Evolutionary conservation across 2,113 vertebrate genomes (phyloP), one percentile per base, ranked within the genome.

Genomic region (Anguilla rostrata): DNA sequence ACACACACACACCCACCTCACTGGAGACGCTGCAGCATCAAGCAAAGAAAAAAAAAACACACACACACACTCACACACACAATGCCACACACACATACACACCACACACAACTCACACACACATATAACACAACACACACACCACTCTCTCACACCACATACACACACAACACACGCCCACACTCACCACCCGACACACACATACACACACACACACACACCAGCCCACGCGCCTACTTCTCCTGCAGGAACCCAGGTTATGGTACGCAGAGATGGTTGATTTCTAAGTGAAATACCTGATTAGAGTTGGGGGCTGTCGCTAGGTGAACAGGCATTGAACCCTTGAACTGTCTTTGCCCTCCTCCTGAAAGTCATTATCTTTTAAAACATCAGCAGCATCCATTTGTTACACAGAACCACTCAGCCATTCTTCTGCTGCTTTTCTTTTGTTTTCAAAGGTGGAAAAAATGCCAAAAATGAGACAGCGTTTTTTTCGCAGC

Each of bases 281-380:
- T 82, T 53, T 56, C 46, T 9, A 3, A 29, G 5, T 15, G 14
- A 34, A 29, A 29, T 29, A 56, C 81, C 46, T 49, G 43, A 82
- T 53, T 34, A 82, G 81, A 9, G 81, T 56, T 46, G 12, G 22
- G 94, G 94, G 93, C 93, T 93, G 94, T 96, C 94, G 95, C 95
- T 95, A 95, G 95, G 95, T 82, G 43, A 56, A 82, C 92, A 94
- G 92, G 92, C 94, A 93, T 94, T 94, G 91, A 96, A 97, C 96
- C 95, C 94, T 94, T 97, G 95, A 96, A 96, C 96, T 96, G 94
- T 93, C 91, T 94, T 95, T 96, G 93, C 95, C 95, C 95, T 96
- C 94, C 94, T 66, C 95, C 95, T 95, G 95, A 94, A 94, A 96
- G 95, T 94, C 91, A 82, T 95, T 96, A 95, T 95, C 95, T 96